Base-by-base conservation (phyloP, 2,888 invertebrate genomes). In the Exephanes ischioxanthus region DNA sequence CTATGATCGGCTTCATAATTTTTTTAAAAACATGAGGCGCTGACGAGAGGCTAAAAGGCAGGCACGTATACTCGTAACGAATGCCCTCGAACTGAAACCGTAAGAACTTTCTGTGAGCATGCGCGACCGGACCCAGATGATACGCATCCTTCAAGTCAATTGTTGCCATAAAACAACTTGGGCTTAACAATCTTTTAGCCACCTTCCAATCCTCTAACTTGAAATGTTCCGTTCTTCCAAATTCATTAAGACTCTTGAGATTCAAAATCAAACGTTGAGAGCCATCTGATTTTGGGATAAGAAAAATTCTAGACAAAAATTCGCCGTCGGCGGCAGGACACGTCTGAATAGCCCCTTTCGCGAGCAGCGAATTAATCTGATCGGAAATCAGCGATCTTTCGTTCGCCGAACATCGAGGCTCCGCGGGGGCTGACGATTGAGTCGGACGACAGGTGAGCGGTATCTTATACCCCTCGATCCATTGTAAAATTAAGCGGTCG, bases 1-100 rank as follows among this genome's bases (percentile, higher is more conserved):
- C 30, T 30, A 30, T 2, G 30, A 67, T 26, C 7, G 67, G 67
- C 22, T 26, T 6, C 41, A 67, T 33, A 22, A 67, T n/a, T n/a
- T 55, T 55, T 55, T 22, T 55, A n/a, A 55, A 55, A 3, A 55
- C 55, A n/a, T 55, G 22, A 16, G 55, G 67, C n/a, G 30, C 67
- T 0, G 37, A 19, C 16, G 2, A 19, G n/a, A 66, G 67, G 3
- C 67, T 33, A 7, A 66, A 67, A 1, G 30, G 67, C n/a, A 67
- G n/a, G 22, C 67, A 67, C 16, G 16, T 26, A n/a, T 19, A 26
- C 22, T 67, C 67, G 30, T 16, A 26, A 16, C 16, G 16, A 16
- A 19, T 26, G 7, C n/a, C 30, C 6, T 67, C 16, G n/a, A 67
- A 67, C n/a, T 7, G n/a, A 67, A 67, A 67, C 7, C 67, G 16